phyloP scores from a whole-genome alignment of 2,888 invertebrate species.

The Pomacea canaliculata region DNA sequence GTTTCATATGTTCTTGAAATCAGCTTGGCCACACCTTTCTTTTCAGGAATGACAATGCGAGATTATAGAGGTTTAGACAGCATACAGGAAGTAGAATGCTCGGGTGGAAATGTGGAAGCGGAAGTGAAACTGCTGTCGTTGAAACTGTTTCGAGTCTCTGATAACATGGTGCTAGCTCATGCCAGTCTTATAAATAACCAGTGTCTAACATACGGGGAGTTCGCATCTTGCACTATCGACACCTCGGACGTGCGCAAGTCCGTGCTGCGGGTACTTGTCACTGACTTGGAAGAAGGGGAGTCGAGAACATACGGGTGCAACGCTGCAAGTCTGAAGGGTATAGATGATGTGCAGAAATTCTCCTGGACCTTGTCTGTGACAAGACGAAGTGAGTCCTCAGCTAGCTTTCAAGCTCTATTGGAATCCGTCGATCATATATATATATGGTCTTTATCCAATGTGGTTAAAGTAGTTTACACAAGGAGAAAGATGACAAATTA shows the following conservation, averaged over 20 bases:
- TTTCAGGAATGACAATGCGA: conserved; percentile 15
- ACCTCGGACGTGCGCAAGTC: neutral
- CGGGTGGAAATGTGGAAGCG: neutral
- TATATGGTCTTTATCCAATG: too few species aligned
- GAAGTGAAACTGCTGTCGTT: conserved; percentile 20
- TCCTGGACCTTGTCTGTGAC: too few species aligned
- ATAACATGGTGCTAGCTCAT: conserved; percentile 2
- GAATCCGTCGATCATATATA: too few species aligned
- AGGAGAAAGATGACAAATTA: too few species aligned
- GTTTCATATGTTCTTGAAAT: too few species aligned
- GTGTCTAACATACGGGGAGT: conserved; percentile 15
- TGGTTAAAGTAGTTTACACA: too few species aligned
- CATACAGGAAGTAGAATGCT: conserved; percentile 25
- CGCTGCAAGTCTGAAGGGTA: neutral
- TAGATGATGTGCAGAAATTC: too few species aligned
- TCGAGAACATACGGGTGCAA: conserved; percentile 12
- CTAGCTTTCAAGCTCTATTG: too few species aligned
- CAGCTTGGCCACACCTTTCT: neutral
- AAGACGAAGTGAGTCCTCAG: too few species aligned
- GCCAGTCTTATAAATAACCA: conserved; percentile 1
- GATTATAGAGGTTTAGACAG: conserved; percentile 8
- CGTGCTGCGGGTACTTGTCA: conserved; percentile 10
- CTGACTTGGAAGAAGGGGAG: conserved; percentile 20
- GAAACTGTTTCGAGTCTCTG: neutral
- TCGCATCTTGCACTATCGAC: conserved; percentile 6